Base-by-base conservation (phyloP, 2,113 vertebrate genomes). In the Bucco capensis region DNA sequence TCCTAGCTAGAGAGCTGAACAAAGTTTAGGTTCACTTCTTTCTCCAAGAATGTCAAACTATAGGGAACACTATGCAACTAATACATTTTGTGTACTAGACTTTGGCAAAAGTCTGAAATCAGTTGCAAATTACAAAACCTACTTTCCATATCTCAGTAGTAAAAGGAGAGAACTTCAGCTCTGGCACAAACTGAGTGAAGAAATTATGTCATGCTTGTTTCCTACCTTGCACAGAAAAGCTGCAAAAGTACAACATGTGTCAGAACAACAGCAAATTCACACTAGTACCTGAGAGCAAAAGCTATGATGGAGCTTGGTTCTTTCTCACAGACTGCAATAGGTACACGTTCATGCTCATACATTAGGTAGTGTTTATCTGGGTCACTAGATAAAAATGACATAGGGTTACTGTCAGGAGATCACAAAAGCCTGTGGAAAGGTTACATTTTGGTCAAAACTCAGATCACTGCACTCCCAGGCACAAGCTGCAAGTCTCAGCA, bases 291-390 rank as follows among this genome's bases (percentile, higher is more conserved):
- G 97, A 99, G 99, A 73, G 99, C 99, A 89, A 99, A 99, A 82
- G 99, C 99, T 51, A 99, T 99, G 97, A 99, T 99, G 90, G 99
- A 99, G 94, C 99, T 99, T 27, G 99, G 99, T 49, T 99, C 99
- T 81, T 98, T 98, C 97, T 99, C 99, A 51, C 99, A 99, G 88
- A 99, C 99, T 1, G 99, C 98, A 71, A 99, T 99, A 80, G 99
- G 99, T 5, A 99, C 99, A 6, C 99, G 98, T 83, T 99, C 99
- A 4, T 99, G 98, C 72, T 99, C 99, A 25, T 98, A 98, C 99
- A 99, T 99, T 71, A 99, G 97, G 82, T 99, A 99, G 89, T 99
- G 99, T 76, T 99, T 99, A 96, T 99, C 99, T 6, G 99, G 99
- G 33, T 99, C 99, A 82, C 99, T 99, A 97, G 80, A 91, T 11